Evolutionary conservation across 2,888 invertebrate genomes (phyloP), one percentile per base, ranked within the genome.

Genomic region (Andrena trimmerana): DNA sequence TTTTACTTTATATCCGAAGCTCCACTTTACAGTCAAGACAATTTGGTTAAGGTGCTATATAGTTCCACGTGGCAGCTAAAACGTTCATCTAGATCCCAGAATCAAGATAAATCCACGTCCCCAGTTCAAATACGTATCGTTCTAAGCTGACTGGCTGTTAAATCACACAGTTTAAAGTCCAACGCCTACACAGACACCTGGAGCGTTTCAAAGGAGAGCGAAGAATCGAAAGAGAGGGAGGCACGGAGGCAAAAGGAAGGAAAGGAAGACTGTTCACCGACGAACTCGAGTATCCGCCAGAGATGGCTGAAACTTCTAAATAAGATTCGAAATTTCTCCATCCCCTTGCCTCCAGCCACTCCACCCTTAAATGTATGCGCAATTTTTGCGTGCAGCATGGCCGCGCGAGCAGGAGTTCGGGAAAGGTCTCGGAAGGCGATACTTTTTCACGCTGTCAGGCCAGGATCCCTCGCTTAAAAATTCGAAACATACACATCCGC

Each of bases 401-500:
- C 36, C 36, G 20, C 8, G 50, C 52, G 66, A 50, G 50, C 29
- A n/a, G n/a, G 42, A 48, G 66, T n/a, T 29, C 33, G 31, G 20
- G n/a, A 10, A 68, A 50, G 29, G 33, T 20, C 50, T 10, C 31
- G 31, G 50, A 52, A 27, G 5, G 42, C 33, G 66, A 66, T 60
- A 42, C 33, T n/a, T 66, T 65, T 54, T 60, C 65, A 50, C n/a
- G 24, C 29, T 57, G 57, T 57, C 69, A 20, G 69, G 33, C 24
- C 24, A 33, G 20, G 27, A 33, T 31, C 54, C 33, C 8, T 13
- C 62, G 33, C 68, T 62, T 68, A 62, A 74, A 78, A 78, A 74
- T 74, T 74, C 78, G 68, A 68, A 68, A 63, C 73, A 31, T 42
- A 62, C 13, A 24, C 48, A 62, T 62, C 52, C 62, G 20, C 50